Evolutionary conservation across 2,888 invertebrate species (phyloP), one percentile per base, ranked within the genome.

Genomic region (Noctua janthina): DNA sequence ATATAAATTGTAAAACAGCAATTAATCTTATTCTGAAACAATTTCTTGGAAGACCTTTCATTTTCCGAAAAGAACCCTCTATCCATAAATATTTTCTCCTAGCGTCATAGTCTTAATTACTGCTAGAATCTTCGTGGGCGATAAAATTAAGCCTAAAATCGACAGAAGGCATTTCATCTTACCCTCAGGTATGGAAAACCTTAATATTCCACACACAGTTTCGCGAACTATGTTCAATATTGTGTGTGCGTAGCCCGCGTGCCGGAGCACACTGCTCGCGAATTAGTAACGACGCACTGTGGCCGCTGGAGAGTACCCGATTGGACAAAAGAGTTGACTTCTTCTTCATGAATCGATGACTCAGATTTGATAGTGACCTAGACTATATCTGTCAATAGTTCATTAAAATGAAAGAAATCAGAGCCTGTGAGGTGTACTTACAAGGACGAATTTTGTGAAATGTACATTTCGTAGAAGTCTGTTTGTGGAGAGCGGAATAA

Each of bases 171-270:
- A 83, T 83, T 83, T 72, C 51, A 54, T 54, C 39, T 15, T 43
- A 15, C 39, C 46, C 13, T 23, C 29, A 76, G 74, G 84, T 59
- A 87, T 70, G 39, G 56, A 73, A 82, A 78, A 83, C 64, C 59
- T 87, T 78, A 78, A 84, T 86, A 86, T 86, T 81, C 85, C 10
- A 43, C 59, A 5, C 29, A 29, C 59, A 73, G 82, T 79, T 78
- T 67, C 62, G 49, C 51, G 75, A 84, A 87, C 75, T 87, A 84
- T 87, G 71, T 67, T 72, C 71, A 78, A 74, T 86, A 87, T 78
- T 76, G 74, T 82, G 85, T 87, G 85, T 84, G 77, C 64, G 62
- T 66, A 64, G 74, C 17, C 39, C 11, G 78, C 85, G 85, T 87
- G 85, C 88, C 78, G 0, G 51, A 39, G 81, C 74, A 78, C 59